phyloP scores from a whole-genome alignment of 2,797 vertebrate species.

The Novumbra hubbsi region DNA sequence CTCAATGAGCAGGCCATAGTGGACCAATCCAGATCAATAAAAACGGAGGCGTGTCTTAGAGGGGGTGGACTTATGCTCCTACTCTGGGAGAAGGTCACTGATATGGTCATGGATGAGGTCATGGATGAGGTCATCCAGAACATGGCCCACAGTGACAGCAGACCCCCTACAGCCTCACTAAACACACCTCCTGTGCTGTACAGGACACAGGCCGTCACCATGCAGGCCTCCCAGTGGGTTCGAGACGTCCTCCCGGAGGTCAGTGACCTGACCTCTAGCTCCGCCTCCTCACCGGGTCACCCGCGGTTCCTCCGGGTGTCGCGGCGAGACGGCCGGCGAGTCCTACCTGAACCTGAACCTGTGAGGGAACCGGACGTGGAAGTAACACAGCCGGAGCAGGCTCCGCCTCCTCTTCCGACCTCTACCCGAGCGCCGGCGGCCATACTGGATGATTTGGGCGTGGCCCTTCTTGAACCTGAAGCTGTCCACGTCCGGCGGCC shows the following conservation, averaged over 20 bases:
- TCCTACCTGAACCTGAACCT: constrained; percentile 17
- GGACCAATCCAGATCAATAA: too few species aligned
- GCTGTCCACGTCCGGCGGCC: constrained; percentile 40
- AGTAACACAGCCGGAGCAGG: constrained; percentile 75
- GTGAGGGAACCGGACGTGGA: constrained; percentile 73
- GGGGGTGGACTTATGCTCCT: too few species aligned
- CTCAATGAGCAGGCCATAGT: too few species aligned
- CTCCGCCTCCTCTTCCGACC: constrained; percentile 61
- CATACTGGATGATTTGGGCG: constrained; percentile 50
- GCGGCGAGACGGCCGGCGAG: background rate
- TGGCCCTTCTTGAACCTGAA: constrained; percentile 31
- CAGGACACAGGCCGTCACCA: background rate
- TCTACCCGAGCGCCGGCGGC: constrained; percentile 41
- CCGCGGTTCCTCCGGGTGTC: background rate
- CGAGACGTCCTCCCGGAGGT: background rate
- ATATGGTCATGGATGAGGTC: constrained; percentile 2
- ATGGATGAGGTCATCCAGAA: constrained; percentile 15
- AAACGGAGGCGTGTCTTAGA: too few species aligned
- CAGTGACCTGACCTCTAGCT: background rate
- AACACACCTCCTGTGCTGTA: background rate
- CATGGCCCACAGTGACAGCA: constrained; percentile 43
- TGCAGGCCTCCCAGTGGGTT: background rate
- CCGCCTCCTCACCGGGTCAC: background rate
- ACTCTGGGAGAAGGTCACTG: too few species aligned
- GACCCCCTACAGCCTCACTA: constrained; percentile 10